Evolutionary conservation across 2,888 invertebrate species (phyloP), one percentile per base, ranked within the genome.

Genomic region (Carterocephalus palaemon): DNA sequence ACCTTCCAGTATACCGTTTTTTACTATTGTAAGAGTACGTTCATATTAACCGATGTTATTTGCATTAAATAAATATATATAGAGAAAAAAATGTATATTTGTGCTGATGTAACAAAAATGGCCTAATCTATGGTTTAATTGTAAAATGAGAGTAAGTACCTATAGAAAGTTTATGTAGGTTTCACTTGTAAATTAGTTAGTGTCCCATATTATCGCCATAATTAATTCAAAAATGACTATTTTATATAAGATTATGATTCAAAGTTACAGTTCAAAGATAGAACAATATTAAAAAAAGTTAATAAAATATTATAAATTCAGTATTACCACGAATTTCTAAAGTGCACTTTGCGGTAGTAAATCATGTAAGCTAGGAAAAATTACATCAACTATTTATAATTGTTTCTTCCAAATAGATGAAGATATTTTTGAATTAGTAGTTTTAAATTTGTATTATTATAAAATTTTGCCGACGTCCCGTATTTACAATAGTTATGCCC

Each of bases 111-210:
- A 51, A 57, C 51, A 51, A 57, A 57, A 59, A 59, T 57, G 64
- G 64, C 68, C 64, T 64, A 67, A 64, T 45, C 31, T 60, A 51
- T 56, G 56, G 57, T 56, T 54, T 60, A 54, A 55, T 58, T 50
- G 37, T 58, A 43, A 36, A 53, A 32, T 32, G 23, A 15, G 33
- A 17, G 5, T 32, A 20, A 29, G 16, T 24, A 31, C 20, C n/a
- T 39, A 22, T 39, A 24, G 8, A 42, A 42, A 42, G n/a, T 42
- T 26, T 42, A 34, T 33, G 29, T 41, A 41, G 32, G n/a, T n/a
- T n/a, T n/a, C 20, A 37, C 17, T 19, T n/a, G n/a, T 36, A n/a
- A 10, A 16, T 6, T 37, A 37, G 16, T 37, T 42, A 42, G 42
- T 15, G 33, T 42, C 26, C 33, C 20, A 15, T 33, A 13, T 53